Percentiles rank a stretch among this genome's conserved stretches.
phyloP scores from a whole-genome alignment of 1,140 invertebrate species.

The Protaetia brevitarsis region DNA sequence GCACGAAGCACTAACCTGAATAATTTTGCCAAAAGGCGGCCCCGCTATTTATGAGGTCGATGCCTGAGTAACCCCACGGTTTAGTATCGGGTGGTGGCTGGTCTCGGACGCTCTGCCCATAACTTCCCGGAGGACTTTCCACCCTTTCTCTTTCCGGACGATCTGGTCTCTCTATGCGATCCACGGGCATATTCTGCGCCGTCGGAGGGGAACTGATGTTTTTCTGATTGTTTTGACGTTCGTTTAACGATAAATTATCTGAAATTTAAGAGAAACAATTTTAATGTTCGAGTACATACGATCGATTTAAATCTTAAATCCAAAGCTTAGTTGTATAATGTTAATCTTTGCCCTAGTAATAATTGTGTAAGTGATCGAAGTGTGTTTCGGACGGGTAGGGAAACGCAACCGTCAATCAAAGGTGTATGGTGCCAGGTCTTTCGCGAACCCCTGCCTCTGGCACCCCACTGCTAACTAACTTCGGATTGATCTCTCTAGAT shows the following conservation, averaged over 20 bases:
- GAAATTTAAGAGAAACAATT: conserved; percentile 26
- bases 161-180: conserved; percentile 31
- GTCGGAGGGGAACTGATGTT: conserved; percentile 23
- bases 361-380: conserved; percentile 28
- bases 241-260: conserved; percentile 42
- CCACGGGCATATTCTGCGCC: conserved; percentile 14
- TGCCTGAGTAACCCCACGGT: conserved; percentile 70
- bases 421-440: not conserved
- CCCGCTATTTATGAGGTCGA: conserved; percentile 70
- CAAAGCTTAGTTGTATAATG: not conserved
- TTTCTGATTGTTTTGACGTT: conserved; percentile 32
- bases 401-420: conserved; percentile 30
- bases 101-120: conserved; percentile 32
- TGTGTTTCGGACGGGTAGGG: conserved; percentile 26
- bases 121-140: conserved; percentile 31
- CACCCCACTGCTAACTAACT: conserved; percentile 33
- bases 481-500: conserved; percentile 35
- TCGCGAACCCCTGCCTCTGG: conserved; percentile 14
- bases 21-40: conserved; percentile 86
- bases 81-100: conserved; percentile 56
- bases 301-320: not conserved
- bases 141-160: conserved; percentile 37
- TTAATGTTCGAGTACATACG: not conserved
- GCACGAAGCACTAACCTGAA: conserved; percentile 76
- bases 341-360: conserved; percentile 20